phyloP scores from a whole-genome alignment of 2,888 invertebrate genomes.

The Troides aeacus region DNA sequence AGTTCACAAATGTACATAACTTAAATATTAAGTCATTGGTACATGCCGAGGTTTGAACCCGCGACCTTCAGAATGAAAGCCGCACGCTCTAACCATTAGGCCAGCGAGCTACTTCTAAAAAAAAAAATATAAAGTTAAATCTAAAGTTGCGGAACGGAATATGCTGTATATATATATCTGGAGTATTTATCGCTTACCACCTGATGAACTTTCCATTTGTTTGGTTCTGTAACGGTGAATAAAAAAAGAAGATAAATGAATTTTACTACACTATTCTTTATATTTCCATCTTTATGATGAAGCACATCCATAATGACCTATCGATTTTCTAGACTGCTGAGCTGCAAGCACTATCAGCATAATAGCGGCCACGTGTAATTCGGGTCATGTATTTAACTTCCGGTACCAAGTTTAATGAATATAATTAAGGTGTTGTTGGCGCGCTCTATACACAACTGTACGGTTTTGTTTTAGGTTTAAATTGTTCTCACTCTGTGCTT shows the following conservation, averaged over 20 bases:
- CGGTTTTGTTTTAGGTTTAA: slow-evolving; percentile 4
- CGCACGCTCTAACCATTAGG: too few relatives aligned
- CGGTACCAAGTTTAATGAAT: slow-evolving; percentile 17
- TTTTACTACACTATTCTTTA: neutral
- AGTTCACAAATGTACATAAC: too few relatives aligned
- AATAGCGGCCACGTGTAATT: slow-evolving; percentile 6
- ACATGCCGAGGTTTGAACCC: too few relatives aligned
- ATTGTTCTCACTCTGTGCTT: slow-evolving; percentile 1
- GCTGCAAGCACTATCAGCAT: neutral
- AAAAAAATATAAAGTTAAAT: too few relatives aligned
- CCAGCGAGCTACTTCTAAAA: too few relatives aligned
- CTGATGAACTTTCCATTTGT: too few relatives aligned
- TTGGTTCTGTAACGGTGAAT: too few relatives aligned
- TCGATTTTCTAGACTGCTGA: slow-evolving; percentile 1
- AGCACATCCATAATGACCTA: neutral
- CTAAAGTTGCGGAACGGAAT: too few relatives aligned
- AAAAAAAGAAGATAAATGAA: neutral
- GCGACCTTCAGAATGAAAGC: too few relatives aligned
- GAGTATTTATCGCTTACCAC: too few relatives aligned
- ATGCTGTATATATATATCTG: too few relatives aligned
- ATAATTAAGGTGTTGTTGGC: slow-evolving; percentile 18
- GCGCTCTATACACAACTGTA: slow-evolving; percentile 6
- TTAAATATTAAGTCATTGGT: too few relatives aligned
- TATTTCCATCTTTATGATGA: neutral
- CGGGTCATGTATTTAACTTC: slow-evolving; percentile 19